Conservation (phyloP, 2,888 invertebrate species). For the Nomada flava region DNA sequence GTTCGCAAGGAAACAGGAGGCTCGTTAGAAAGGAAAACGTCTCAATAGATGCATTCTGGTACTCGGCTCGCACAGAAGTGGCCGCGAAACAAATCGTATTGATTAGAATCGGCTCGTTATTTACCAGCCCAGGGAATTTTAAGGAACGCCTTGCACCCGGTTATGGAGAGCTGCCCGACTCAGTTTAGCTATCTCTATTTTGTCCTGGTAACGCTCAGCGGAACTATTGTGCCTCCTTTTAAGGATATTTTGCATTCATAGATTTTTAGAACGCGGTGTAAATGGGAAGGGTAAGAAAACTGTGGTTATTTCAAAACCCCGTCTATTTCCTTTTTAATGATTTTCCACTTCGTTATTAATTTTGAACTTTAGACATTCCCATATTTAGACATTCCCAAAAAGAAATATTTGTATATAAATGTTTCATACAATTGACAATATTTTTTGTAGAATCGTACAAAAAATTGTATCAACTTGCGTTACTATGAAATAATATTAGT, state of each 20-base stretch:
- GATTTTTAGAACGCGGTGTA: neutral
- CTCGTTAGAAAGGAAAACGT: conserved; percentile 62
- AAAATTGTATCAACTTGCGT: too few relatives aligned
- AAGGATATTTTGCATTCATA: neutral
- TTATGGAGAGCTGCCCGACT: conserved; percentile 55
- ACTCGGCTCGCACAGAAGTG: conserved; percentile 49
- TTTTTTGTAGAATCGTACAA: too few relatives aligned
- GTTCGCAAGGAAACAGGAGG: conserved; percentile 34
- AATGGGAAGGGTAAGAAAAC: neutral
- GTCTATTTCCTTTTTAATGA: too few relatives aligned
- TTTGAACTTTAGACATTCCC: too few relatives aligned
- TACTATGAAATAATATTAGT: too few relatives aligned
- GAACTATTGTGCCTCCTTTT: conserved; percentile 6
- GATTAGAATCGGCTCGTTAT: conserved; percentile 72
- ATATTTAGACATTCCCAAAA: too few relatives aligned
- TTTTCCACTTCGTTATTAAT: neutral
- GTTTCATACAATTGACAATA: too few relatives aligned
- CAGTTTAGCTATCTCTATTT: conserved; percentile 59
- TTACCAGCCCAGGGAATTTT: conserved; percentile 62
- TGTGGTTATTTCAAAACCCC: neutral
- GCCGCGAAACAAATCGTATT: conserved; percentile 70
- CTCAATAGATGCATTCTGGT: conserved; percentile 58
- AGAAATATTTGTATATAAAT: too few relatives aligned
- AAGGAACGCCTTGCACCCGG: conserved; percentile 55
- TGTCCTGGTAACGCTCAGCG: conserved; percentile 18